A percentile compares a stretch with the other conserved stretches of the same genome.
phyloP scores from a whole-genome alignment of 2,888 invertebrate species.

The Acanthosoma haemorrhoidale region DNA sequence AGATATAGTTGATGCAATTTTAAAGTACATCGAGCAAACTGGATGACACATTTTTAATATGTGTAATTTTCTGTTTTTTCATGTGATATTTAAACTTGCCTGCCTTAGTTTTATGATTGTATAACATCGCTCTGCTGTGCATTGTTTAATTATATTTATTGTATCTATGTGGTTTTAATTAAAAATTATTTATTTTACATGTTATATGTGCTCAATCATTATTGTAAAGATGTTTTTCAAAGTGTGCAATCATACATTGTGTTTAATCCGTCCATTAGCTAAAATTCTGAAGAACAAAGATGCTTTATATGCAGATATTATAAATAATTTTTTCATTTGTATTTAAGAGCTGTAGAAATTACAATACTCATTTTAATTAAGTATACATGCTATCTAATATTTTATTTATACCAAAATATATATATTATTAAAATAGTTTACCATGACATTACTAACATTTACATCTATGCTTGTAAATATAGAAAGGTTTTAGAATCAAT shows the following conservation, averaged over 20 bases:
- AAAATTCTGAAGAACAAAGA: neutral
- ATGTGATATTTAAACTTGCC: constrained; percentile 5
- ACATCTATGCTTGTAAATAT: constrained; percentile 2
- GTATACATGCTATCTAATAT: neutral
- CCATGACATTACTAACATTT: constrained; percentile 3
- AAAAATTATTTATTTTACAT: neutral
- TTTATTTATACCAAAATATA: neutral
- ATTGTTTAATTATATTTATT: neutral
- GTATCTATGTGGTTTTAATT: neutral
- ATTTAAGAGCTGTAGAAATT: neutral
- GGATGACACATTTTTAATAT: neutral
- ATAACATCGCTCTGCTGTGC: neutral
- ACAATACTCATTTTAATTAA: neutral
- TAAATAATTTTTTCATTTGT: neutral
- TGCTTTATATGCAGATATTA: neutral
- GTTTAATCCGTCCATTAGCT: constrained; percentile 12
- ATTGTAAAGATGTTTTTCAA: neutral
- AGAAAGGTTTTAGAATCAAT: neutral
- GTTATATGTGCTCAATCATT: neutral
- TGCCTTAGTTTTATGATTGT: constrained; percentile 5
- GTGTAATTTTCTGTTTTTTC: neutral
- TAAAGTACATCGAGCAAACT: constrained; percentile 16
- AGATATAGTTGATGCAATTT: constrained; percentile 36
- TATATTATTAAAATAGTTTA: neutral
- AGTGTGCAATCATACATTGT: neutral